phyloP scores from a whole-genome alignment of 1,140 invertebrate genomes.

The Triops cancriformis region DNA sequence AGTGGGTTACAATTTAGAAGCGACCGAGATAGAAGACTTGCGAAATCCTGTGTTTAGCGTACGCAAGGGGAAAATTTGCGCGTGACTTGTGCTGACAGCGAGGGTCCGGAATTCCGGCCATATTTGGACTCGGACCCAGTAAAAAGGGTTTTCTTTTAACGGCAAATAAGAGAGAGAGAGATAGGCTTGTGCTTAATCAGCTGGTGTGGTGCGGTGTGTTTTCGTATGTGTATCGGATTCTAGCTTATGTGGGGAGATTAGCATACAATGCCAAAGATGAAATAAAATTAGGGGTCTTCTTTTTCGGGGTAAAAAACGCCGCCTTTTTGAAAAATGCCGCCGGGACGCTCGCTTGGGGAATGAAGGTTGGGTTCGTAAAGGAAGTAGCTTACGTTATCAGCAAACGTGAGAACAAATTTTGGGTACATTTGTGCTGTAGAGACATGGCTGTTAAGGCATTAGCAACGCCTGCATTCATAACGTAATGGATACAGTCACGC shows the following conservation, averaged over 20 bases:
- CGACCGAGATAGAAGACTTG: not conserved
- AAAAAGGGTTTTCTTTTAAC: no score
- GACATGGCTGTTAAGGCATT: not conserved
- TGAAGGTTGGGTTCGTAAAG: not conserved
- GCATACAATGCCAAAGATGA: not conserved
- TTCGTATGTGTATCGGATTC: not conserved
- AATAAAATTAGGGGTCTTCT: constrained; percentile 12
- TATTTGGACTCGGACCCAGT: not conserved
- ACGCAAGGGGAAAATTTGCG: not conserved
- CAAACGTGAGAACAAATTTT: not conserved
- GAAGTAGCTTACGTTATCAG: not conserved
- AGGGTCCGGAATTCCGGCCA: not conserved
- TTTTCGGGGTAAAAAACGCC: not conserved
- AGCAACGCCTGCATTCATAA: not conserved
- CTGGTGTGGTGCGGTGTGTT: not conserved
- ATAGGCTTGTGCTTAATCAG: constrained; percentile 4
- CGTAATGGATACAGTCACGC: not conserved
- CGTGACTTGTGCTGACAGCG: not conserved
- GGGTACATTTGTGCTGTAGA: not conserved
- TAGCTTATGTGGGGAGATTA: not conserved
- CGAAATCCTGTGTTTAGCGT: not conserved
- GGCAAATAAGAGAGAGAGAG: not conserved
- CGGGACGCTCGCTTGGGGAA: not conserved
- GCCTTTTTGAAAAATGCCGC: constrained; percentile 4
- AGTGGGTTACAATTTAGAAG: not conserved